Conservation (phyloP, 35 echinoderm and acorn worm species). For the Patiria miniata region DNA sequence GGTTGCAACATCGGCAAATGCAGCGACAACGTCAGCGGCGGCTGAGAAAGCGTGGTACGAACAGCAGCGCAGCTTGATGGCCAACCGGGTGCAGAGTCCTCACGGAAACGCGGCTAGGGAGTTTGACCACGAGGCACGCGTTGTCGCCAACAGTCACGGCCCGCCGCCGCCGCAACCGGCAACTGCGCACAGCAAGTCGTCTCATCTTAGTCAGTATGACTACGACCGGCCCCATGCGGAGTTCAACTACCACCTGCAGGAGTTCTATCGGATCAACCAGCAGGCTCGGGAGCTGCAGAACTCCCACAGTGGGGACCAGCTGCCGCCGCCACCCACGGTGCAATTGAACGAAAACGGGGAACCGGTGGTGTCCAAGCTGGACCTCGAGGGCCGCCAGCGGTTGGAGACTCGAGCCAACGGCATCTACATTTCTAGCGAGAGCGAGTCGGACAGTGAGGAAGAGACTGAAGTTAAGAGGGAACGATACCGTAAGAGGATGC, state of each 20-base stretch:
- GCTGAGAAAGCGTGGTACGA: conserved; percentile 29
- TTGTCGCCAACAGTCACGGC: not conserved
- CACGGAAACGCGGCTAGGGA: not conserved
- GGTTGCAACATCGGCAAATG: not conserved
- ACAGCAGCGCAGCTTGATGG: not conserved
- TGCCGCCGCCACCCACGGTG: too few species aligned
- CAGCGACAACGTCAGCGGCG: not conserved
- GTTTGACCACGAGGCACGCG: conserved; percentile 26
- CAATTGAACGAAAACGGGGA: conserved; percentile 32
- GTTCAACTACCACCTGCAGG: conserved; percentile 76
- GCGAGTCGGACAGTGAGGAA: conserved; percentile 95
- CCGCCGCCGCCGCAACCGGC: not conserved
- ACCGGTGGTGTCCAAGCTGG: conserved; percentile 77
- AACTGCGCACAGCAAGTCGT: not conserved
- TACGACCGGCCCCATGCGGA: conserved; percentile 80
- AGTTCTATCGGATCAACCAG: conserved; percentile 77
- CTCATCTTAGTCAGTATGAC: conserved; percentile 60
- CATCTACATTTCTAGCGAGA: conserved; percentile 89
- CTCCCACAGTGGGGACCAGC: conserved; percentile 31
- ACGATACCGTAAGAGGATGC: conserved; percentile 77
- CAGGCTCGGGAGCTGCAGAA: conserved; percentile 40
- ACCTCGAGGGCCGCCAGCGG: conserved; percentile 80
- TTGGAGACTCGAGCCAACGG: conserved; percentile 63
- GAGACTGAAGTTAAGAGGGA: conserved; percentile 79
- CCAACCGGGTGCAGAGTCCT: conserved; percentile 4